A percentile compares a stretch with the other conserved stretches of the same genome.
These are phyloP conservation scores for Eupithecia abbreviata DNA, from an alignment of 2,888 invertebrate species.

Conservation along the genomic window DNA sequence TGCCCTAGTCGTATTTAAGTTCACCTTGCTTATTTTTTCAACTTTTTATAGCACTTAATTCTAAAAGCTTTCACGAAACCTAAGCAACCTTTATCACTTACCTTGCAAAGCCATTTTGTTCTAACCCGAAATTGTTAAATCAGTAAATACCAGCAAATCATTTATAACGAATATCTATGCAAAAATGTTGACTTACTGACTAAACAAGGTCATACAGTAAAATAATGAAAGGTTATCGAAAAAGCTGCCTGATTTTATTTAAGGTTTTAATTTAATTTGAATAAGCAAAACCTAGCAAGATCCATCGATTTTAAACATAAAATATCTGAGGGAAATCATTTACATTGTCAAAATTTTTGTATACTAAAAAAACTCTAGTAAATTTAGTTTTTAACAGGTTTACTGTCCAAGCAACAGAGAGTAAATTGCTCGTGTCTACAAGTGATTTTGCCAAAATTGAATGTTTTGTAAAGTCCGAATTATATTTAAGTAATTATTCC, in stretches of 20 bases:
- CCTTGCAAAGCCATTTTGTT: slow-evolving; percentile 22
- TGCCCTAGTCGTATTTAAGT: too few species aligned
- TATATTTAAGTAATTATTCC: too few species aligned
- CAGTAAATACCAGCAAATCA: background rate
- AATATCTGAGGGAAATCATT: too few species aligned
- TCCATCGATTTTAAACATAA: too few species aligned
- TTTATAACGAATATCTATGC: slow-evolving; percentile 24
- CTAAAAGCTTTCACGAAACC: background rate
- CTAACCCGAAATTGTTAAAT: slow-evolving; percentile 3
- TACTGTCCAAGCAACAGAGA: too few species aligned
- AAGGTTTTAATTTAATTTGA: background rate
- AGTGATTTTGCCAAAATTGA: too few species aligned
- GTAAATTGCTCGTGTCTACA: too few species aligned
- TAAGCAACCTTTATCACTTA: slow-evolving; percentile 7
- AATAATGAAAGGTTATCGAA: slow-evolving; percentile 26
- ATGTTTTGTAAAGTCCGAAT: too few species aligned
- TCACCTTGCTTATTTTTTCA: too few species aligned
- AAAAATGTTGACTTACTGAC: slow-evolving; percentile 22
- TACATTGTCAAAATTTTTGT: too few species aligned
- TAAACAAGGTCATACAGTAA: slow-evolving; percentile 23
- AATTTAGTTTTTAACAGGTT: too few species aligned
- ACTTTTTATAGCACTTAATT: background rate
- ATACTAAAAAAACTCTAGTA: too few species aligned
- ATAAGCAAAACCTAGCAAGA: background rate
- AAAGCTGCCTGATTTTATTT: slow-evolving; percentile 34